phyloP scores from a whole-genome alignment of 2,113 vertebrate species.

The Pantherophis guttatus region DNA sequence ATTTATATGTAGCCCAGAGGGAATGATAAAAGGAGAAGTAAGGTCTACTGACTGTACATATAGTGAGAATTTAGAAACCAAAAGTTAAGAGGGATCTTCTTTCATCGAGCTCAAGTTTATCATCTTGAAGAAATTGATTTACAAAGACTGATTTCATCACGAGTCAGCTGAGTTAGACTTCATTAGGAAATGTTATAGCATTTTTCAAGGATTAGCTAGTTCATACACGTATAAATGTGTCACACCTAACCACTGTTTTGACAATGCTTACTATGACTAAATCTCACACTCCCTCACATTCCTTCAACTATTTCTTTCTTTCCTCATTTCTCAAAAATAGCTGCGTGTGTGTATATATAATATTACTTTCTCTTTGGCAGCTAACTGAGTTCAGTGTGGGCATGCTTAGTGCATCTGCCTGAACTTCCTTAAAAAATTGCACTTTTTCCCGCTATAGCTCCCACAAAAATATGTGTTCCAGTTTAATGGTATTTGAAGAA shows the following conservation, averaged over 20 bases:
- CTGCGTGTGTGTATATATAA: background rate
- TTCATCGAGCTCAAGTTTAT: background rate
- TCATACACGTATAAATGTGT: background rate
- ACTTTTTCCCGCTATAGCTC: background rate
- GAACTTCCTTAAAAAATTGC: background rate
- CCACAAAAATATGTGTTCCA: background rate
- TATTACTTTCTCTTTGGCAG: background rate
- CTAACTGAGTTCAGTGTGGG: background rate
- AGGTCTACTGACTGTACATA: background rate
- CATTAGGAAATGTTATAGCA: background rate
- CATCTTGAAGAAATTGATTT: background rate
- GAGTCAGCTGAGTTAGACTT: background rate
- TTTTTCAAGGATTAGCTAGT: background rate
- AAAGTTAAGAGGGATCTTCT: background rate
- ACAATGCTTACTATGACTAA: background rate
- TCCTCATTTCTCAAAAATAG: background rate
- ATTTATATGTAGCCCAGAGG: background rate
- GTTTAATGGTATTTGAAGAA: background rate
- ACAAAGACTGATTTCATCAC: background rate
- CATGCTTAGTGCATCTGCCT: background rate
- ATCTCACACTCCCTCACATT: background rate
- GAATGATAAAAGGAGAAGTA: background rate
- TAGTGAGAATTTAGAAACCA: background rate
- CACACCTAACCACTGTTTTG: background rate
- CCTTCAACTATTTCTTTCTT: background rate